Base-by-base conservation (phyloP, 2,888 invertebrate species). In the Pristionchus japonicus region DNA sequence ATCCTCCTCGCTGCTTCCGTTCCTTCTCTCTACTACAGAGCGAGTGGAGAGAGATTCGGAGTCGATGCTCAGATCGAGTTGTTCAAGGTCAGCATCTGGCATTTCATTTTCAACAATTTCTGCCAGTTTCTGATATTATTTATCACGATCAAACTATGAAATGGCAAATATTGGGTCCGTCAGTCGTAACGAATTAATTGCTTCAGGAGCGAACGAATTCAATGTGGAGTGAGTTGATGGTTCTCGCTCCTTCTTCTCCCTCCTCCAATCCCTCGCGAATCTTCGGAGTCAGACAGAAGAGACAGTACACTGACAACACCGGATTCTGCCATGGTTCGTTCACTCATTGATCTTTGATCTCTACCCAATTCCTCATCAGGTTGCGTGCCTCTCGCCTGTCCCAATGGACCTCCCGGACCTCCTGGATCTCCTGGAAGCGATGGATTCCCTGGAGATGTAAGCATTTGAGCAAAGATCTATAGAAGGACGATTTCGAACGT, bases 401-500 rank as follows among this genome's bases (percentile, higher is more conserved):
- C 93, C 17, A 88, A 89, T n/a, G 94, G 94, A 64, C 91, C 91
- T 70, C 92, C 94, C n/a, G 94, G 94, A 40, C 91, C 92, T 80
- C 91, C 93, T 23, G 94, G 94, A 74, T 84, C 89, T 23, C 91
- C 92, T 47, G 94, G 94, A 86, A 87, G 90, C 13, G 93, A 92
- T 88, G 94, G 94, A 47, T 90, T 86, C 34, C 93, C 93, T 13
- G 94, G 94, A 85, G 89, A 91, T 20, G 90, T 85, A 15, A 89
- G 91, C 6, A 31, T 31, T 67, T 34, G 23, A 67, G 17, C 17
- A n/a, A n/a, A n/a, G n/a, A n/a, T n/a, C n/a, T n/a, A n/a, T n/a
- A 31, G n/a, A 64, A 3, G n/a, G n/a, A 31, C 23, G 7, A 34
- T 7, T 64, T 27, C 17, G 3, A 31, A 17, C 23, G 27, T 20